These are phyloP conservation scores for Azorinus chamasolen DNA, from an alignment of 2,888 invertebrate genomes.

Conservation along the genomic window DNA sequence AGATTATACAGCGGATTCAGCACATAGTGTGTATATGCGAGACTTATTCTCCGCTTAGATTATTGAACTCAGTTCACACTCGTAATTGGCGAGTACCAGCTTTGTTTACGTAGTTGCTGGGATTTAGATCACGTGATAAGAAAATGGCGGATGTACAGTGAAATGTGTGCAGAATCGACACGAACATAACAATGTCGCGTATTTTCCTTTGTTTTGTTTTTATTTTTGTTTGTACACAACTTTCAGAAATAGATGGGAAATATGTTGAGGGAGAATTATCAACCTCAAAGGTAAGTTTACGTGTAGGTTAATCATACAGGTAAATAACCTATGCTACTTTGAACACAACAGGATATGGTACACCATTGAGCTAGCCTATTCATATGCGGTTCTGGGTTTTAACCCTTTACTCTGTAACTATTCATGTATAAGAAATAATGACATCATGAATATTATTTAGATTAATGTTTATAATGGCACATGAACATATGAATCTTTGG, in stretches of 20 bases:
- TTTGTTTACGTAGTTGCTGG: conserved; percentile 47
- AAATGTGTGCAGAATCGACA: neutral
- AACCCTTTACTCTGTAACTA: no score
- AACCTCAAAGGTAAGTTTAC: conserved; percentile 58
- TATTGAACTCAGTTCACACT: no score
- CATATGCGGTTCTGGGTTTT: no score
- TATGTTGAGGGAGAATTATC: conserved; percentile 65
- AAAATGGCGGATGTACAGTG: conserved; percentile 47
- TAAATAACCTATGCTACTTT: neutral
- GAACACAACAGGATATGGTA: neutral
- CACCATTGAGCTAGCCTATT: neutral
- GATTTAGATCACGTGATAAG: conserved; percentile 49
- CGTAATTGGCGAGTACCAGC: no score
- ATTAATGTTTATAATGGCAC: no score
- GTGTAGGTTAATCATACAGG: neutral
- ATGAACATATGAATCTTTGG: no score
- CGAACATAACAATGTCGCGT: conserved; percentile 3
- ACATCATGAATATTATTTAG: no score
- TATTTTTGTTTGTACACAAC: conserved; percentile 18
- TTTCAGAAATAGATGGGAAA: conserved; percentile 42
- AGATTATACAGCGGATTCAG: no score
- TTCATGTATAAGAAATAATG: no score
- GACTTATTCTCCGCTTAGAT: no score
- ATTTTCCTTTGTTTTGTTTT: neutral
- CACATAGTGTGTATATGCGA: no score